Percentiles rank a stretch among this genome's conserved stretches.
These are phyloP conservation scores for Eupithecia centaureata DNA, from an alignment of 2,888 invertebrate species.

Conservation along the genomic window DNA sequence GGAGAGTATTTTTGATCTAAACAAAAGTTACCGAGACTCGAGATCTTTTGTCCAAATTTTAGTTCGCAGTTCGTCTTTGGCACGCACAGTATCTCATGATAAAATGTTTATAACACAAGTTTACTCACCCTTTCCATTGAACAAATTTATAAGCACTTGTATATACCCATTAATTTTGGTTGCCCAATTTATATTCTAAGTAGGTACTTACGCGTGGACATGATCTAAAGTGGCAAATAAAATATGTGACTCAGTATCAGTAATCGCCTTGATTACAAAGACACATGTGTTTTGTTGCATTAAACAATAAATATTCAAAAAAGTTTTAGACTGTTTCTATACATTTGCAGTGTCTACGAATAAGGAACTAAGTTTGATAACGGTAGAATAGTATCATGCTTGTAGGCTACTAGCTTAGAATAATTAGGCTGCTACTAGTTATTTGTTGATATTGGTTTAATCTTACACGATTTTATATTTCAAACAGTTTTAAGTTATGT, in stretches of 20 bases:
- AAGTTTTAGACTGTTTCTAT: no score
- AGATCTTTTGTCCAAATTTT: no score
- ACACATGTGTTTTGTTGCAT: slow-evolving; percentile 3
- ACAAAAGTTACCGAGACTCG: not conserved
- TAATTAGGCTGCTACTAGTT: no score
- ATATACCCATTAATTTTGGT: slow-evolving; percentile 30
- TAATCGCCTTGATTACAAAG: slow-evolving; percentile 17
- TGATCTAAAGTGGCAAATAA: slow-evolving; percentile 18
- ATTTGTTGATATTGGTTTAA: no score
- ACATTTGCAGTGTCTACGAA: no score
- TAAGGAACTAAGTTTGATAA: no score
- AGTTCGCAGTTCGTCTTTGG: not conserved
- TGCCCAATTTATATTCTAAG: slow-evolving; percentile 4
- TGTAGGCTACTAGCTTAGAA: no score
- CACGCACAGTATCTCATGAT: not conserved
- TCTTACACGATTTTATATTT: no score
- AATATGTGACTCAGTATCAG: slow-evolving; percentile 1
- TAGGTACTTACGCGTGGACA: slow-evolving; percentile 2
- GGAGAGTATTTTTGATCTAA: not conserved
- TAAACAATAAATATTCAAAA: not conserved
- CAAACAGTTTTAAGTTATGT: no score
- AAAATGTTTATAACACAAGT: not conserved
- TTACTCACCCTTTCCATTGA: slow-evolving; percentile 29
- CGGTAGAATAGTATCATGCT: no score
- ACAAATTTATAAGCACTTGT: slow-evolving; percentile 33